Evolutionary conservation across 2,113 vertebrate genomes (phyloP).

Genomic region (Gavia stellata): DNA sequence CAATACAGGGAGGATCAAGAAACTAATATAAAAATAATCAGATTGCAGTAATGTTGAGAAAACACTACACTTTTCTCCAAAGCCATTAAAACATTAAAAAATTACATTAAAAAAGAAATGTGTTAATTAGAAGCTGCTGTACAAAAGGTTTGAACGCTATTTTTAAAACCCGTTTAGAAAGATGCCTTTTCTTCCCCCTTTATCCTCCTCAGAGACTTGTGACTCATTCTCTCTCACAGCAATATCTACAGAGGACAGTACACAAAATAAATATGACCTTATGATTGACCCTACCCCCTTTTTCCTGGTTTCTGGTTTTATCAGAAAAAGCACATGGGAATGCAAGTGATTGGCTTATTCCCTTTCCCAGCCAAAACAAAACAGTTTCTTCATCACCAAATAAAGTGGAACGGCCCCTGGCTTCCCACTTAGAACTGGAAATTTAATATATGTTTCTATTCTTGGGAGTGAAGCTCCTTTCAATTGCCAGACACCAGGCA

Average conservation of each 20-base stretch:
- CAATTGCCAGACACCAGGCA: not conserved
- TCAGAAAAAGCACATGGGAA: constrained; percentile 1
- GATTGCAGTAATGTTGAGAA: not conserved
- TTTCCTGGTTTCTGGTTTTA: not conserved
- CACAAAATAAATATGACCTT: not conserved
- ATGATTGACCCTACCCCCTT: not conserved
- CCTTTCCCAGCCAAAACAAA: constrained; percentile 23
- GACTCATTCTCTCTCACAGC: not conserved
- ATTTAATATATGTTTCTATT: constrained; percentile 48
- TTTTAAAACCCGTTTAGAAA: not conserved
- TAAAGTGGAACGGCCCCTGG: constrained; percentile 23
- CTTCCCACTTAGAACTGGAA: constrained; percentile 33
- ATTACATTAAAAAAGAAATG: not conserved
- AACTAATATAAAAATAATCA: not conserved
- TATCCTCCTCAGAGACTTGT: not conserved
- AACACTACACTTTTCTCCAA: not conserved
- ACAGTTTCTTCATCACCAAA: constrained; percentile 28
- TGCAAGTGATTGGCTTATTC: not conserved
- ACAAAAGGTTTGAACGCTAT: not conserved
- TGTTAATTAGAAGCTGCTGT: not conserved
- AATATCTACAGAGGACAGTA: not conserved
- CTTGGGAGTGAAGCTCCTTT: constrained; percentile 40
- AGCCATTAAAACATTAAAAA: too few relatives aligned
- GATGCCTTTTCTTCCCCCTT: not conserved
- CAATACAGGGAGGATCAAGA: not conserved